phyloP scores from a whole-genome alignment of 1,140 invertebrate genomes.

The Phymastichus coffea region DNA sequence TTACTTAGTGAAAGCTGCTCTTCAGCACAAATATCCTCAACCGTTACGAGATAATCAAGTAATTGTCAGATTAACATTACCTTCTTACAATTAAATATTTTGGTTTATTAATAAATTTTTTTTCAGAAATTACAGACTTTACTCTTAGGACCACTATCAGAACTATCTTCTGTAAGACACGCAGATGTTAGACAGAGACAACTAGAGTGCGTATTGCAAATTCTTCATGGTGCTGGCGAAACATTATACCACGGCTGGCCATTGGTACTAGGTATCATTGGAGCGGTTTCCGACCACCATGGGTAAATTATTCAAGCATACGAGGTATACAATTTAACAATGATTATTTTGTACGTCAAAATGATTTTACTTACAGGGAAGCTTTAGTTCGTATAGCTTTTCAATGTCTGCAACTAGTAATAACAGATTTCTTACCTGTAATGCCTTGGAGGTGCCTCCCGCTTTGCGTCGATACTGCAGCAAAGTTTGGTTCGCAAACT shows the following conservation, averaged over 20 bases:
- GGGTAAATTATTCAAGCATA: slow-evolving; percentile 62
- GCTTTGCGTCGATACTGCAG: slow-evolving; percentile 89
- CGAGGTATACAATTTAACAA: too few species aligned
- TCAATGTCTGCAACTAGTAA: slow-evolving; percentile 93
- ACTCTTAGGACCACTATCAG: slow-evolving; percentile 83
- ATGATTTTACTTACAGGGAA: slow-evolving; percentile 66
- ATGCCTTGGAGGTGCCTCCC: slow-evolving; percentile 87
- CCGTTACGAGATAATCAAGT: slow-evolving; percentile 85
- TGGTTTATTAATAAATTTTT: slow-evolving; percentile 21
- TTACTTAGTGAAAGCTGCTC: slow-evolving; percentile 89
- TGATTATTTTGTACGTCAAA: too few species aligned
- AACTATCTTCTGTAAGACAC: slow-evolving; percentile 85
- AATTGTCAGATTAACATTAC: slow-evolving; percentile 26
- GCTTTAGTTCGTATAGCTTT: slow-evolving; percentile 90
- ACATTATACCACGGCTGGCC: slow-evolving; percentile 92
- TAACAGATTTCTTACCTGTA: slow-evolving; percentile 91
- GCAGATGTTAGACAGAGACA: slow-evolving; percentile 93
- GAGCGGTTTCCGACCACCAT: slow-evolving; percentile 88
- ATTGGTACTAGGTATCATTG: slow-evolving; percentile 89
- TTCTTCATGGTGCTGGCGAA: slow-evolving; percentile 91
- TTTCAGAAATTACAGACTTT: slow-evolving; percentile 79
- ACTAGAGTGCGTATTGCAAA: slow-evolving; percentile 89
- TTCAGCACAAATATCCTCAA: slow-evolving; percentile 82
- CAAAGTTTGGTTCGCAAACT: slow-evolving; percentile 94
- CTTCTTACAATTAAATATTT: slow-evolving; percentile 4